phyloP scores from a whole-genome alignment of 2,888 invertebrate species.

The Drosophila falleni region DNA sequence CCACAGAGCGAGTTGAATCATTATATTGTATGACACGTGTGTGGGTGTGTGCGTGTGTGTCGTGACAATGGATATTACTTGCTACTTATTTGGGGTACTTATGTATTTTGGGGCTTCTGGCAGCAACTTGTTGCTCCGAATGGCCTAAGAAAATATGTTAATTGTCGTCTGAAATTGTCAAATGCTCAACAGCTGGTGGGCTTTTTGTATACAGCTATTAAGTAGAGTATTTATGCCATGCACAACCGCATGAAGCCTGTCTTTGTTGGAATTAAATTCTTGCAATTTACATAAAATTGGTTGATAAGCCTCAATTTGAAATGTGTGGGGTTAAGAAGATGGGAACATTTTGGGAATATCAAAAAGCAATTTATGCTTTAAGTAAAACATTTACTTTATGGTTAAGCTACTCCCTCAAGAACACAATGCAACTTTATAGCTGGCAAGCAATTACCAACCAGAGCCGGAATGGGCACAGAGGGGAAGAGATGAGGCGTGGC shows the following conservation, averaged over 20 bases:
- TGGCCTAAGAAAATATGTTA: slow-evolving; percentile 62
- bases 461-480: background rate
- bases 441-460: slow-evolving; percentile 66
- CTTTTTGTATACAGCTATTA: slow-evolving; percentile 62
- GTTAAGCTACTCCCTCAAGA: slow-evolving; percentile 16
- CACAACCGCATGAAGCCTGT: slow-evolving; percentile 41
- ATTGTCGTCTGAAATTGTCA: slow-evolving; percentile 66
- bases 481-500: slow-evolving; percentile 10
- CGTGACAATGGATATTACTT: slow-evolving; percentile 54
- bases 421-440: slow-evolving; percentile 67
- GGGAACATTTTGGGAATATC: slow-evolving; percentile 46
- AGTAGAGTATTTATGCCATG: slow-evolving; percentile 55
- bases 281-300: slow-evolving; percentile 64
- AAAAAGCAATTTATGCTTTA: slow-evolving; percentile 68
- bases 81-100: slow-evolving; percentile 49
- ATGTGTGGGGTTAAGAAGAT: background rate
- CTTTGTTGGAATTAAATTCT: slow-evolving; percentile 40
- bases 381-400: slow-evolving; percentile 74
- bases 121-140: slow-evolving; percentile 68
- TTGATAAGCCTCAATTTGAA: slow-evolving; percentile 14
- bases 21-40: slow-evolving; percentile 11
- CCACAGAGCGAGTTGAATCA: slow-evolving; percentile 30
- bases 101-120: slow-evolving; percentile 29
- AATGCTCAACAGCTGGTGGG: slow-evolving; percentile 37
- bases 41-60: slow-evolving; percentile 15